Evolutionary conservation across 2,113 vertebrate genomes (phyloP), one percentile per base, ranked within the genome.

Genomic region (Gopherus evgoodei): DNA sequence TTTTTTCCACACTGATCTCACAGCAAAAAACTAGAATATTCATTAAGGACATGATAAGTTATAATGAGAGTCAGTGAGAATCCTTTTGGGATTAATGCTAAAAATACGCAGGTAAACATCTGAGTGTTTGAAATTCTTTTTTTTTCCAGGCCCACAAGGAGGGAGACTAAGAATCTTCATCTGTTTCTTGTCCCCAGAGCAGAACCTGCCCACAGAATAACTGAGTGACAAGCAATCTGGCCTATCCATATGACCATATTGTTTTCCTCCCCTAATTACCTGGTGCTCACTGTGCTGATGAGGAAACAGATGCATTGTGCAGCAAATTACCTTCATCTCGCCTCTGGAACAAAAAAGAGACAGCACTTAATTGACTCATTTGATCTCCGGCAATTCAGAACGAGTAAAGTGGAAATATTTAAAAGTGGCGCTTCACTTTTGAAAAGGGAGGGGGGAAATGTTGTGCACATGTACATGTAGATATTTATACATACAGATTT

Each of bases 221-320:
- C 97, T 97, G 98, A 98, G 97, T 98, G 98, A 98, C 98, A 97
- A 97, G 96, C 98, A 98, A 98, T 98, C 98, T 99, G 98, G 98
- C 98, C 98, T 98, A 98, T 98, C 98, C 98, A 98, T 98, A 98
- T 98, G 98, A 99, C 98, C 98, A 98, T 98, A 98, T 98, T 98
- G 98, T 98, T 98, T 98, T 97, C 97, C 97, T 98, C 97, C 97
- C 91, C 98, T 98, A 98, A 98, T 98, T 99, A 99, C 97, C 90
- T 54, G 82, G 97, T 98, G 98, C 98, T 98, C 96, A 97, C 98
- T 98, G 97, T 97, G 98, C 96, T 98, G 98, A 98, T 98, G 98
- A 98, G 97, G 97, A 98, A 98, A 97, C 98, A 99, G 98, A 98
- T 98, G 98, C 98, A 98, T 83, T 93, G 97, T 97, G 97, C 96